These are phyloP conservation scores for Scartelaos histophorus DNA, from an alignment of 2,113 vertebrate genomes.

Conservation along the genomic window DNA sequence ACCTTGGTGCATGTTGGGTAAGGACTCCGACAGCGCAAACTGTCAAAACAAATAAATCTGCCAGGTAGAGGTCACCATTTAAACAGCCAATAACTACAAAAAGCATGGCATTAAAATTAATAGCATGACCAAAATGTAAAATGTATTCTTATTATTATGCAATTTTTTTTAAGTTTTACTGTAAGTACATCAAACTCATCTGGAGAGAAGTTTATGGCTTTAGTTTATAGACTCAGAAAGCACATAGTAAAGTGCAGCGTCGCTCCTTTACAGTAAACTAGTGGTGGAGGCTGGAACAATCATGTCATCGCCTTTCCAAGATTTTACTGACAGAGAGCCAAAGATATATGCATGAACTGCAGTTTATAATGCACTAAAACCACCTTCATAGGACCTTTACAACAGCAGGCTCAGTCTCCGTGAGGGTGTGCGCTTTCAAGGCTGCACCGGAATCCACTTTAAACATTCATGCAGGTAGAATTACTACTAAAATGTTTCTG, in stretches of 20 bases:
- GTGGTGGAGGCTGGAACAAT: background rate
- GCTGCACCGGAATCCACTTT: background rate
- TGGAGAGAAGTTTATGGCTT: slow-evolving; percentile 18
- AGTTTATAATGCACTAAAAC: slow-evolving; percentile 19
- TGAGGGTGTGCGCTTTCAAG: background rate
- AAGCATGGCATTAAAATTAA: background rate
- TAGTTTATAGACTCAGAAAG: slow-evolving; percentile 25
- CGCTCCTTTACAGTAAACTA: background rate
- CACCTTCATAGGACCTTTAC: slow-evolving; percentile 20
- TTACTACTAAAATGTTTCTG: slow-evolving; percentile 5
- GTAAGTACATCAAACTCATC: slow-evolving; percentile 12
- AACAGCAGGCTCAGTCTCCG: slow-evolving; percentile 3
- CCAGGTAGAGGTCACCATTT: slow-evolving; percentile 11
- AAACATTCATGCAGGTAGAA: slow-evolving; percentile 4
- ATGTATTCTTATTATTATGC: background rate
- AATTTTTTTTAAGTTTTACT: slow-evolving; percentile 3
- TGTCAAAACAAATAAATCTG: slow-evolving; percentile 9
- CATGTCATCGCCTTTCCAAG: slow-evolving; percentile 14
- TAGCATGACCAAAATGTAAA: background rate
- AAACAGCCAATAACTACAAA: slow-evolving; percentile 14
- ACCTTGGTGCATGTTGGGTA: slow-evolving; percentile 35
- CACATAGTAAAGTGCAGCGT: slow-evolving; percentile 6
- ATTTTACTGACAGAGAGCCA: slow-evolving; percentile 28
- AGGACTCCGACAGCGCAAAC: slow-evolving; percentile 4
- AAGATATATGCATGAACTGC: slow-evolving; percentile 20